phyloP scores from a whole-genome alignment of 2,113 vertebrate species.

The Limanda limanda region DNA sequence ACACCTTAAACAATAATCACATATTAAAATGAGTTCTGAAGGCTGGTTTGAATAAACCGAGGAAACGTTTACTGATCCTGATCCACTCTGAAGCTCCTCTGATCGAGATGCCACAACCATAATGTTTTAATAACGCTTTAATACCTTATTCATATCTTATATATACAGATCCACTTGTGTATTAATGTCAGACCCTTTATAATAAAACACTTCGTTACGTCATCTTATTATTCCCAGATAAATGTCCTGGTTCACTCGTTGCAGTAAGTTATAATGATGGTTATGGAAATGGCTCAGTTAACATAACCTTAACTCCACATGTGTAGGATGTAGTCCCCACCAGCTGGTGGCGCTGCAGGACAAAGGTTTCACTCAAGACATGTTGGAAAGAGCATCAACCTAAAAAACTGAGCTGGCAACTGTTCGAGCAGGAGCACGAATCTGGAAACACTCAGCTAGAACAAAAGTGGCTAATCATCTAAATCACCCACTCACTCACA shows the following conservation, averaged over 20 bases:
- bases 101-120: too few species aligned
- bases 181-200: too few species aligned
- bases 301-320: not conserved
- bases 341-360: slow-evolving; percentile 49
- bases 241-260: not conserved
- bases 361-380: not conserved
- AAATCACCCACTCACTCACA: not conserved
- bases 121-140: too few species aligned
- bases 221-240: not conserved
- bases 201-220: not conserved
- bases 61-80: too few species aligned
- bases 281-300: not conserved
- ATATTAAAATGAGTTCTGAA: too few species aligned
- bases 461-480: slow-evolving; percentile 55
- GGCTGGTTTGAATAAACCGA: too few species aligned
- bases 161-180: too few species aligned
- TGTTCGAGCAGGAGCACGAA: slow-evolving; percentile 49
- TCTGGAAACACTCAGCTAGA: slow-evolving; percentile 47
- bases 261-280: too few species aligned
- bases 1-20: too few species aligned
- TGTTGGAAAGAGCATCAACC: slow-evolving; percentile 8
- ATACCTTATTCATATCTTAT: too few species aligned
- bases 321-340: slow-evolving; percentile 4
- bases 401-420: slow-evolving; percentile 55
- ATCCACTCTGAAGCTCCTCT: too few species aligned